Conservation (phyloP, 2,888 invertebrate species). For the Drosophila melanocephala region DNA sequence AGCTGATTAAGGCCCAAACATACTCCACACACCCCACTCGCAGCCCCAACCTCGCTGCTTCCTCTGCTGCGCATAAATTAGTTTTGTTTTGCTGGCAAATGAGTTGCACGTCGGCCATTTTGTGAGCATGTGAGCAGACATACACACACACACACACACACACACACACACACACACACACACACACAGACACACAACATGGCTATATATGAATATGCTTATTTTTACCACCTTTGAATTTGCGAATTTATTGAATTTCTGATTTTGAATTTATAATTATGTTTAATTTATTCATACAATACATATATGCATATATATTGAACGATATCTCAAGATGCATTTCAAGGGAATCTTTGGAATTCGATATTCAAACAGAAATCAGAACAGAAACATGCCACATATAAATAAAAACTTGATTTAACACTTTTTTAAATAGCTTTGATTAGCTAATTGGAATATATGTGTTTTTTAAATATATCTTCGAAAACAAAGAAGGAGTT, state of each 20-base stretch:
- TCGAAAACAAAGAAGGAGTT: neutral
- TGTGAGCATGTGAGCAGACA: conserved; percentile 51
- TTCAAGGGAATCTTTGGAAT: neutral
- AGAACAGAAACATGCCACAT: neutral
- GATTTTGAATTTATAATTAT: neutral
- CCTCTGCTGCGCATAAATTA: conserved; percentile 73
- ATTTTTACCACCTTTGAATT: neutral
- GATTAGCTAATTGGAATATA: neutral
- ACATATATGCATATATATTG: neutral
- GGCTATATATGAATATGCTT: neutral
- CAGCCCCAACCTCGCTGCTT: neutral
- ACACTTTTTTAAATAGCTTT: neutral
- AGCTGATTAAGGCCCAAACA: conserved; percentile 40
- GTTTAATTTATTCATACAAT: neutral
- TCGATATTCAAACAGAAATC: neutral
- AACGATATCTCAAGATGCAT: neutral
- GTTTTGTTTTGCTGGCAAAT: conserved; percentile 75
- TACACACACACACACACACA: too few species aligned
- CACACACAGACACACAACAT: conserved; percentile 12
- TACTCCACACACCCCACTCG: neutral
- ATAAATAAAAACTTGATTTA: neutral
- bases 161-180: conserved; percentile 9
- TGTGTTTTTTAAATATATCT: neutral
- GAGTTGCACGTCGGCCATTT: conserved; percentile 68
- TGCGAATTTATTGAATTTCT: neutral